Evolutionary conservation across 2,797 vertebrate species (phyloP).

Genomic region (Takifugu rubripes): DNA sequence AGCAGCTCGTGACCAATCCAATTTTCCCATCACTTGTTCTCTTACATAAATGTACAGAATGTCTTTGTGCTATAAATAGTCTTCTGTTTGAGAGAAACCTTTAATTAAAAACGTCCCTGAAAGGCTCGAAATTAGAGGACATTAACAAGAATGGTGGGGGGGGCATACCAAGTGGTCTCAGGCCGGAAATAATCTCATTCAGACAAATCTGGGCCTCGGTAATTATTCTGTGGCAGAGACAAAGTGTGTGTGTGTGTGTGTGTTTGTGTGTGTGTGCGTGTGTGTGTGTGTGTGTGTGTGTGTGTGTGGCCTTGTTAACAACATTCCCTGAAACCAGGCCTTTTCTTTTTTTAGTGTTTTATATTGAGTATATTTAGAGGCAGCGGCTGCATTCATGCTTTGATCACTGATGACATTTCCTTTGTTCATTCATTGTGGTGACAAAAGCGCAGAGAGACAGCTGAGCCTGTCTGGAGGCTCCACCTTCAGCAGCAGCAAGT

Average conservation of each 20-base stretch:
- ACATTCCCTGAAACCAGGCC: conserved; percentile 37
- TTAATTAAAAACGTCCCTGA: conserved; percentile 56
- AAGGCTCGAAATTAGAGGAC: conserved; percentile 58
- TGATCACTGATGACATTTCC: conserved; percentile 28
- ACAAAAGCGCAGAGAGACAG: neutral
- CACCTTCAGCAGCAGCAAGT: neutral
- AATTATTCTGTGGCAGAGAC: conserved; percentile 61
- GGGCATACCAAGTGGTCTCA: conserved; percentile 58
- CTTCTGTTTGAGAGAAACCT: conserved; percentile 45
- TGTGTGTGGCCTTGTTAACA: conserved; percentile 30
- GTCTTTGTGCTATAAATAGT: conserved; percentile 66
- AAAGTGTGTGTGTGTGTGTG: conserved; percentile 22
- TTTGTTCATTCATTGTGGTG: conserved; percentile 34
- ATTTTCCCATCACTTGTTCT: conserved; percentile 18
- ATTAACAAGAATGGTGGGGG: conserved; percentile 37
- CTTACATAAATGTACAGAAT: conserved; percentile 62
- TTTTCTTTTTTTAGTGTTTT: conserved; percentile 54
- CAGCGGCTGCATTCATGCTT: conserved; percentile 32
- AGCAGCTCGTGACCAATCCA: neutral
- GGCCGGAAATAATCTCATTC: conserved; percentile 74
- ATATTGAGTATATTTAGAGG: conserved; percentile 53
- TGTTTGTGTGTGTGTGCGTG: too few species aligned
- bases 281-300: conserved; percentile 15
- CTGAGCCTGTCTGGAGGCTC: neutral
- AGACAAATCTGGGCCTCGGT: conserved; percentile 70